These are phyloP conservation scores for Sipunculus nudus DNA, from an alignment of 2,888 invertebrate genomes.

Conservation along the genomic window DNA sequence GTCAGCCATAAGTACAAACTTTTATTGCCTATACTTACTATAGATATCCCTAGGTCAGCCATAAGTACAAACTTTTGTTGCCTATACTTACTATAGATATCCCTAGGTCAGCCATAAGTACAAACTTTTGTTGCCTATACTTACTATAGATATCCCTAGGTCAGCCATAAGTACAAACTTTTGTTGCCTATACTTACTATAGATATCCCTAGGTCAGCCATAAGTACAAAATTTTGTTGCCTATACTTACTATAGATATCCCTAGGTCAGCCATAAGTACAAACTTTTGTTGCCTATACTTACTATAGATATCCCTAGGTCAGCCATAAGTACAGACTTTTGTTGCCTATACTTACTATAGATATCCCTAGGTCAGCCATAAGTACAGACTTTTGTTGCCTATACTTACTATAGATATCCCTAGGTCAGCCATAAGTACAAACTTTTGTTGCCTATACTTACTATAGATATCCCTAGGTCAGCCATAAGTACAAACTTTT, in stretches of 20 bases:
- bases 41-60: conserved; percentile 89
- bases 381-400: conserved; percentile 72
- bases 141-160: conserved; percentile 76
- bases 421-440: conserved; percentile 95
- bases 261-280: conserved; percentile 95
- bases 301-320: conserved; percentile 79
- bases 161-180: conserved; percentile 98
- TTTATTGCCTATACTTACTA: conserved; percentile 54
- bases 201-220: conserved; percentile 92
- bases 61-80: conserved; percentile 79
- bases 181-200: conserved; percentile 54
- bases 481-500: conserved; percentile 93
- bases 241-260: conserved; percentile 71
- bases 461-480: conserved; percentile 82
- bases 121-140: conserved; percentile 57
- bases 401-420: conserved; percentile 72
- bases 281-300: conserved; percentile 38
- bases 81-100: conserved; percentile 71
- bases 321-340: conserved; percentile 97
- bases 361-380: conserved; percentile 95
- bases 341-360: conserved; percentile 53
- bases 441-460: conserved; percentile 39
- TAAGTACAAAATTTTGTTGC: conserved; percentile 75
- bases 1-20: conserved; percentile 96
- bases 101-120: conserved; percentile 94